Base-by-base conservation (phyloP, 1,140 invertebrate genomes). In the Pygmarrhopalites habei region DNA sequence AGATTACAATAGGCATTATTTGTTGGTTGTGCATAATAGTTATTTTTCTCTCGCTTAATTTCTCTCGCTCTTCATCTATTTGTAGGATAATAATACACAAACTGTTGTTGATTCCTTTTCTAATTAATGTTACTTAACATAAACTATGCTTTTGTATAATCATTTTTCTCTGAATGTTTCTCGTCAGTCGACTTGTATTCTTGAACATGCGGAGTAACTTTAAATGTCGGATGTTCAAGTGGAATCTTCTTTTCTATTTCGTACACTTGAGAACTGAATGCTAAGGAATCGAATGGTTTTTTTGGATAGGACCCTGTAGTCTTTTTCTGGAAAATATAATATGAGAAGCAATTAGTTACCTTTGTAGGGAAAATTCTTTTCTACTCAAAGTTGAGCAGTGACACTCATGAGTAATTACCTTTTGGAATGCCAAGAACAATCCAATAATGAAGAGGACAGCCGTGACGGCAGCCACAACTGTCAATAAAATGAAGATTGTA, bases 251-350 rank as follows among this genome's bases (percentile, higher is more conserved):
- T 63, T 25, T 63, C 61, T n/a, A 26, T 47, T 39, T 63, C 61
- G 43, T 63, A 63, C 43, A 63, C 23, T 21, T 63, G 61, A n/a
- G 68, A 70, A 15, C 35, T 62, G 47, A 70, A 70, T 7, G 64
- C 62, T 7, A 70, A 47, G 25, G 65, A 60, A 32, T 65, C 65
- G 26, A 69, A 69, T 23, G 63, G 59, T 46, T 66, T 69, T 32
- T 66, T 69, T 21, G 64, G 67, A 28, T 64, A 64, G 19, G 44
- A 65, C 17, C 60, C 60, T 12, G 49, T 63, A 15, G 51, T 57
- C 35, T 67, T 67, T 43, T 70, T 68, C 57, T n/a, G n/a, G n/a
- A n/a, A n/a, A n/a, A n/a, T n/a, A n/a, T n/a, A n/a, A n/a, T n/a
- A n/a, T n/a, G n/a, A n/a, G n/a, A n/a, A n/a, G n/a, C n/a, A n/a